Evolutionary conservation across 2,797 vertebrate genomes (phyloP), one percentile per base, ranked within the genome.

Genomic region (Acanthiza pusilla): DNA sequence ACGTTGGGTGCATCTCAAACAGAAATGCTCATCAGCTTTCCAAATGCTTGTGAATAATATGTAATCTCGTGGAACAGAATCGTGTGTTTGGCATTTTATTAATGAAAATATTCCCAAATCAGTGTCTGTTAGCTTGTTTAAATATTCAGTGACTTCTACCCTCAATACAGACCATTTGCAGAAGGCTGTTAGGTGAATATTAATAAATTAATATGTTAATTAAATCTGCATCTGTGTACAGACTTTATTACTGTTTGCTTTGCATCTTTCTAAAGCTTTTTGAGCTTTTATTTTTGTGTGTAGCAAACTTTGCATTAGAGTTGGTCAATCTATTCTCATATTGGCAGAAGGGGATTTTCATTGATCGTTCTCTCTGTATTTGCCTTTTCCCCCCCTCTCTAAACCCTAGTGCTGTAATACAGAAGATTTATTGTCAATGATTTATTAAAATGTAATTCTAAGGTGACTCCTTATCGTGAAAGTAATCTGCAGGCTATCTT

Each of bases 381-480:
- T 98, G 96, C 93, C 95, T 97, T 97, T 97, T 97, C 97, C 94
- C 71, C 53, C 72, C 85, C 77, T 92, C 95, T 95, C 96, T 91
- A 96, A 97, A 97, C 95, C 96, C 95, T 97, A 65, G 78, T 96
- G 96, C 91, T 96, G 97, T 97, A 98, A 97, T 97, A 96, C 95
- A 90, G 96, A 98, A 97, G 98, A 98, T 98, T 98, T 98, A 98
- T 98, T 98, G 97, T 97, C 97, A 97, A 97, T 98, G 97, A 98
- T 98, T 98, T 98, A 98, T 98, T 98, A 98, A 98, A 98, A 98
- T 97, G 97, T 97, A 98, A 97, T 98, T 97, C 94, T 97, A 97
- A 98, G 97, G 98, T 98, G 97, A 98, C 97, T 97, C 84, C 96
- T 94, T 98, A 98, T 98, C 96, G 47, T 96, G 97, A 96, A 98